Conservation (phyloP, 2,797 vertebrate species). For the Chiroxiphia lanceolata region DNA sequence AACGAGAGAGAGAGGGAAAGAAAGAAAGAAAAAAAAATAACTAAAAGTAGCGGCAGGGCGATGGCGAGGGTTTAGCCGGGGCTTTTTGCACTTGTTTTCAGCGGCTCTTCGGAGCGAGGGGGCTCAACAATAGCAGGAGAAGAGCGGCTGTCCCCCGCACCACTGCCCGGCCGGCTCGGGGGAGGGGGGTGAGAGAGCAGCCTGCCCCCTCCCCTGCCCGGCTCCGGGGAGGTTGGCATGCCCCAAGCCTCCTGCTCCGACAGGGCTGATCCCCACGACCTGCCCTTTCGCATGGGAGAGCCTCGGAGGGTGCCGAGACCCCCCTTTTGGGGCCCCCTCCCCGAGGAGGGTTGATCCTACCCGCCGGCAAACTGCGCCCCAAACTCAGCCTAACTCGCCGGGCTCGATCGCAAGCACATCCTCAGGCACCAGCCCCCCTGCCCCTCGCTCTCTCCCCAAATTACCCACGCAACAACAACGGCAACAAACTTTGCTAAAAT, state of each 20-base stretch:
- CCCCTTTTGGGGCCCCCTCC: neutral
- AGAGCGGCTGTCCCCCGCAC: neutral
- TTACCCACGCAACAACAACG: neutral
- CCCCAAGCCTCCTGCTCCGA: neutral
- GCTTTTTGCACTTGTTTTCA: constrained; percentile 7
- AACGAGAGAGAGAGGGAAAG: neutral
- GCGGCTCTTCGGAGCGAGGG: neutral
- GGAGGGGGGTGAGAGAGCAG: neutral
- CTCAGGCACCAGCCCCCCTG: neutral
- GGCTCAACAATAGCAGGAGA: neutral
- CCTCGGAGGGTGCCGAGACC: neutral
- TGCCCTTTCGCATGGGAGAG: neutral
- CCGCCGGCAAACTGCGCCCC: neutral
- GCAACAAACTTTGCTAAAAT: constrained; percentile 39
- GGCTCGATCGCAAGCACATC: neutral
- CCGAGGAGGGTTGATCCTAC: neutral
- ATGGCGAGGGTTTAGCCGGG: neutral
- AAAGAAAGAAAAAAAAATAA: neutral
- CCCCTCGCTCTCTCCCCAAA: neutral
- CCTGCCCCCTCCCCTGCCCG: too few relatives aligned
- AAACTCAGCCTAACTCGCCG: neutral
- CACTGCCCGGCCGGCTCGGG: neutral
- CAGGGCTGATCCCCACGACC: neutral
- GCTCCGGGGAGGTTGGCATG: neutral
- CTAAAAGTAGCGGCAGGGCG: constrained; percentile 26